Base-by-base conservation (phyloP, 2,888 invertebrate species). In the Imbricaverruca yamaguchii region DNA sequence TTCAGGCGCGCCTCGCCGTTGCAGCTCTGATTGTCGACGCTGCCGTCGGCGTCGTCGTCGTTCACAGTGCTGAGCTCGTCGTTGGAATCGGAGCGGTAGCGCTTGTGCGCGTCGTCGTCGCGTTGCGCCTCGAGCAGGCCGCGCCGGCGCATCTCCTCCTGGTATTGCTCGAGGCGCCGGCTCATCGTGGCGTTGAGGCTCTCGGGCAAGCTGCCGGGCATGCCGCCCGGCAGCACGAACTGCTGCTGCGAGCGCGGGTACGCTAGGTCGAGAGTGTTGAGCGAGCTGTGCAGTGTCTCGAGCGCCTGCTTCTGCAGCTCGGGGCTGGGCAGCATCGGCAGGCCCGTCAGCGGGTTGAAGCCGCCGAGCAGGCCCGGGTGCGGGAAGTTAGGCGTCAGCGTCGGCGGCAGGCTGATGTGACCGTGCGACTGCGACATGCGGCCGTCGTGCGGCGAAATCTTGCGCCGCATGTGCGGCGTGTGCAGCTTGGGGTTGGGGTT, bases 401-500 rank as follows among this genome's bases (percentile, higher is more conserved):
- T 90, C 6, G 94, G 89, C 77, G 84, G 83, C 23, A 83, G 82
- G 65, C 84, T 81, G 67, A 94, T 92, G 2, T 86, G 87, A 9
- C 57, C 57, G 87, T 95, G 95, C 1, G 94, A 91, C 89, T 95
- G 95, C 7, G 95, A 92, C 83, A 94, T 95, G 84, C 96, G 90
- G 0, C 96, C 96, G 85, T 96, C 96, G 85, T 96, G 96, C 0
- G 96, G 96, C 39, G 96, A 96, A 85, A 96, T 96, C 89, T 97
- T 97, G 85, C 97, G 90, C 83, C 97, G 90, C 84, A 97, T 89
- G 87, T 97, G 97, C 2, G 98, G 97, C 82, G 97, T 96, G 88
- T 98, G 98, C 25, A 98, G 89, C 87, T 98, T 98, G 0, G 98
- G 98, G 88, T 98, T 98, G 0, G 98, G 98, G 88, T 98, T 98